Conservation (phyloP, 2,888 invertebrate genomes). For the Eupithecia abbreviata region DNA sequence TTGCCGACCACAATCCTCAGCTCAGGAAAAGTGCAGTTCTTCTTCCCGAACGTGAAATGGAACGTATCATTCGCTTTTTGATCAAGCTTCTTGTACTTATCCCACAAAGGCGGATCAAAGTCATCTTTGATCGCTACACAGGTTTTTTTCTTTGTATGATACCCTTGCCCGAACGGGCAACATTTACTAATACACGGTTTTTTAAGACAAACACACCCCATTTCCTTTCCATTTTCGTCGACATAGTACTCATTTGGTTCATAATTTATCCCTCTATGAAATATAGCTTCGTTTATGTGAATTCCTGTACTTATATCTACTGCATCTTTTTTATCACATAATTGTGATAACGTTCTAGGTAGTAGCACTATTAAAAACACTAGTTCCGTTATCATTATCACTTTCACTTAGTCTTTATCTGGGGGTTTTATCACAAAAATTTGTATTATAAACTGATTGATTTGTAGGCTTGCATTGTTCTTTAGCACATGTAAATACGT, state of each 20-base stretch:
- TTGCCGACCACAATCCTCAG: conserved; percentile 47
- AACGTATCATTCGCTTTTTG: conserved; percentile 53
- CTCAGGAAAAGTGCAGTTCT: conserved; percentile 49
- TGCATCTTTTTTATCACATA: conserved; percentile 49
- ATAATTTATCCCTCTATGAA: conserved; percentile 52
- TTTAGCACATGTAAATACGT: neutral
- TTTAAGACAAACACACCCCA: conserved; percentile 60
- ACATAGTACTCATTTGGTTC: conserved; percentile 54
- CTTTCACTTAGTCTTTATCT: conserved; percentile 11
- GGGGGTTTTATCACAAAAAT: neutral
- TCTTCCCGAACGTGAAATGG: conserved; percentile 57
- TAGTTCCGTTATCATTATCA: conserved; percentile 41
- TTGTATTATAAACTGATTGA: neutral
- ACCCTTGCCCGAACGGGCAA: conserved; percentile 60
- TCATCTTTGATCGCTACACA: conserved; percentile 50
- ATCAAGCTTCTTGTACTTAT: conserved; percentile 48
- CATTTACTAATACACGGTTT: conserved; percentile 62
- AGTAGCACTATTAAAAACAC: conserved; percentile 40
- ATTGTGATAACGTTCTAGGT: conserved; percentile 38
- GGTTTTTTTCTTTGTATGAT: conserved; percentile 37
- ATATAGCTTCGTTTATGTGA: conserved; percentile 48
- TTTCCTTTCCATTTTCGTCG: conserved; percentile 47
- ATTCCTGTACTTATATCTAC: conserved; percentile 58
- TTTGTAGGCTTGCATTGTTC: neutral
- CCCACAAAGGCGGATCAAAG: conserved; percentile 61